Conservation (phyloP, 2,888 invertebrate genomes). For the Eubasilissa splendida region DNA sequence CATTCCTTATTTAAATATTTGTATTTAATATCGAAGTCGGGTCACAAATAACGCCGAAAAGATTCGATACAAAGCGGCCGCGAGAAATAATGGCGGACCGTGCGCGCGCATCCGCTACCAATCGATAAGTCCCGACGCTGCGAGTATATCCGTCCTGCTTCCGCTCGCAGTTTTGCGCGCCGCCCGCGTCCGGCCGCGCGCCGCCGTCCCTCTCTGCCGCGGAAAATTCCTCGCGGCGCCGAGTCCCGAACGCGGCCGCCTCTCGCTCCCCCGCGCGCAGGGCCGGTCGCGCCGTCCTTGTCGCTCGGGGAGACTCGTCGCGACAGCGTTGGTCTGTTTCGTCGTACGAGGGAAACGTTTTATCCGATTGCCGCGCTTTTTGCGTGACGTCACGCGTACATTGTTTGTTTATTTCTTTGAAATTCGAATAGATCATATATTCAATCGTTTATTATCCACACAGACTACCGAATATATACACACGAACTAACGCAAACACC, state of each 20-base stretch:
- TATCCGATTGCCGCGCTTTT: neutral
- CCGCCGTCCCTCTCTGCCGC: neutral
- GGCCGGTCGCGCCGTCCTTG: neutral
- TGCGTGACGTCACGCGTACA: neutral
- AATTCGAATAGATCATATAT: too few species aligned
- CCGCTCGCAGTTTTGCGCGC: neutral
- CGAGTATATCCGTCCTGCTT: slow-evolving; percentile 14
- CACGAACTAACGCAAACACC: too few species aligned
- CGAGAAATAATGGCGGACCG: slow-evolving; percentile 7
- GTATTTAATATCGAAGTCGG: too few species aligned
- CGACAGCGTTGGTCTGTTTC: neutral
- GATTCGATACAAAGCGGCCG: slow-evolving; percentile 22
- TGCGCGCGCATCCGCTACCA: slow-evolving; percentile 35
- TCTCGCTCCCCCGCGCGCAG: neutral
- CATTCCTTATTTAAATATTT: too few species aligned
- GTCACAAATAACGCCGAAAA: neutral
- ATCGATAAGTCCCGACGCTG: slow-evolving; percentile 39
- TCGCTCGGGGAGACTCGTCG: neutral
- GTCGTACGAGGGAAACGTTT: neutral
- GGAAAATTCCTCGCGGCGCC: too few species aligned
- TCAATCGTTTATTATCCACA: too few species aligned
- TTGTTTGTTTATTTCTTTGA: too few species aligned
- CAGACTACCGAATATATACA: too few species aligned
- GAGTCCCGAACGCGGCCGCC: neutral
- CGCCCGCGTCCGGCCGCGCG: neutral